Evolutionary conservation across 2,888 invertebrate genomes (phyloP), one percentile per base, ranked within the genome.

Genomic region (Caenorhabditis auriculariae): DNA sequence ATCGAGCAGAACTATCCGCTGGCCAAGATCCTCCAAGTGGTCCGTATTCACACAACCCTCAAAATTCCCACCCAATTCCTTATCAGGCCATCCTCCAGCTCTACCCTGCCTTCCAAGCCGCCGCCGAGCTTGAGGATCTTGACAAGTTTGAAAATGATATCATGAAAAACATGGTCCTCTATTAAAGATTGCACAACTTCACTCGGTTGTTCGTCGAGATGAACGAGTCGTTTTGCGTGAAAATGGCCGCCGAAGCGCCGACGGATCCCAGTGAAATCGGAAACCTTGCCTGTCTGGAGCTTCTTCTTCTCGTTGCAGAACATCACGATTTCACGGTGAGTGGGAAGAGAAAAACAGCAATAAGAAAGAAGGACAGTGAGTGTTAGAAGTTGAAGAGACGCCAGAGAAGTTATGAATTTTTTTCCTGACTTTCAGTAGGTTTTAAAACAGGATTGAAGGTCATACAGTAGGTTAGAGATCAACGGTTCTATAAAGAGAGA

Each of bases 291-390:
- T 88, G 91, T 3, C 85, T 98, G 60, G 93, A 96, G 82, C 85
- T 94, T 70, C 89, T 93, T 9, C 85, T 96, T 44, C 88, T 89
- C 35, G 93, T 95, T 84, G 91, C 93, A 9, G 93, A 93, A 0
- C 94, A 96, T 85, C 93, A 94, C 83, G 94, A 96, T 83, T 96
- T 93, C 84, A 93, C 95, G 87, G 92, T 93, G 75, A 88, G 80
- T 50, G 28, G n/a, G n/a, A n/a, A n/a, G n/a, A n/a, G n/a, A n/a
- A n/a, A n/a, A n/a, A n/a, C n/a, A n/a, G n/a, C n/a, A n/a, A n/a
- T n/a, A n/a, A n/a, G n/a, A n/a, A n/a, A n/a, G n/a, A n/a, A n/a
- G n/a, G n/a, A n/a, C n/a, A n/a, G n/a, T n/a, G n/a, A n/a, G n/a
- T n/a, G n/a, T n/a, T n/a, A n/a, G n/a, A n/a, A n/a, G n/a, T n/a